Evolutionary conservation across 2,797 vertebrate genomes (phyloP), one percentile per base, ranked within the genome.

Genomic region (Xiphophorus birchmanni): DNA sequence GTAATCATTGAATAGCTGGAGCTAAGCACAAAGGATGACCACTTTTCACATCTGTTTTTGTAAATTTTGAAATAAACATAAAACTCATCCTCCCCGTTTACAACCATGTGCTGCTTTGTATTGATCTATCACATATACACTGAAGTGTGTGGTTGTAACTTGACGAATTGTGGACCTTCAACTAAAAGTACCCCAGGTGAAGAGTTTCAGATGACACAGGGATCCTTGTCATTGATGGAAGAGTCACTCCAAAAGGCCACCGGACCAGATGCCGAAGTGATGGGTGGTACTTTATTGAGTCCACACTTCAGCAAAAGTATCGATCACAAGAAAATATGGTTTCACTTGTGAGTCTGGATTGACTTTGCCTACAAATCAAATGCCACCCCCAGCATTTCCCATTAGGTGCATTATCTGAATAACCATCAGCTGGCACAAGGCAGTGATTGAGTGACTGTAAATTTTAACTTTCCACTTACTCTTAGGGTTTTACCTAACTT

Each of bases 251-350:
- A 42, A 67, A 82, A 84, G 82, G 81, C 90, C 78, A 79, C 74
- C 17, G 37, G 80, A 65, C 84, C 89, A 88, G 88, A 92, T 89
- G 89, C 88, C 86, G 67, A 77, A 76, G 72, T 89, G 83, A 86
- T 84, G 89, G 84, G 85, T 89, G 88, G 89, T 42, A 86, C 50
- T 56, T 90, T 90, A 91, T 89, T 83, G 81, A 92, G 76, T 77
- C 67, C 44, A 75, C 83, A 79, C 48, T 35, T 75, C 21, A 44
- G 71, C 40, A 45, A 80, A 47, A 1, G 23, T 78, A 90, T 93
- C 80, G 35, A 92, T 89, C 47, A 42, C 29, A 44, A 89, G 67
- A 44, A 86, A 77, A 88, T 88, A 88, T 80, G 8, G 58, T 65
- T 76, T 83, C 80, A 82, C 54, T 77, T 75, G 4, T 77, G 80